These are phyloP conservation scores for Anas flavirostris DNA, from an alignment of 2,797 vertebrate genomes.

Conservation along the genomic window DNA sequence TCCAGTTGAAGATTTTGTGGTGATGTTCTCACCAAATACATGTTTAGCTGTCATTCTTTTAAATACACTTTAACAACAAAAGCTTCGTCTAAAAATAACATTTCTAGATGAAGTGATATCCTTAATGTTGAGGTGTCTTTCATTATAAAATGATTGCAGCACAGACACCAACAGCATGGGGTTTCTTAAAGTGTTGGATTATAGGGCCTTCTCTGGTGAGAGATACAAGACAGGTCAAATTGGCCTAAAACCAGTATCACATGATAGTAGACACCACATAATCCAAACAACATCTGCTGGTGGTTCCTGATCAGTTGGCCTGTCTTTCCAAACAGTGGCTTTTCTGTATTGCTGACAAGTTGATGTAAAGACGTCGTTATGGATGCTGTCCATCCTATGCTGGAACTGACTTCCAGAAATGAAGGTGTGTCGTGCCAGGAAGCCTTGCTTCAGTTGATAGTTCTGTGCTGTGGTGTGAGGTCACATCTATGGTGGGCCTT, in stretches of 20 bases:
- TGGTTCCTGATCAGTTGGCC: neutral
- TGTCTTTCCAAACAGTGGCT: neutral
- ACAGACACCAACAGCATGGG: neutral
- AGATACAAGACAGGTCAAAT: neutral
- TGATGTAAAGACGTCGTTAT: neutral
- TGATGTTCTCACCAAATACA: neutral
- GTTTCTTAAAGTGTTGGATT: neutral
- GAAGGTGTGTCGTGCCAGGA: fast-evolving
- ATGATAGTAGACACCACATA: neutral
- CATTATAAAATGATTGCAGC: neutral
- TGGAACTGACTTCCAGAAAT: neutral
- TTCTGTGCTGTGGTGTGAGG: neutral
- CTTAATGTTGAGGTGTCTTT: neutral
- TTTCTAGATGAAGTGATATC: neutral
- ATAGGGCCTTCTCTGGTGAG: neutral
- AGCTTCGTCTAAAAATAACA: neutral
- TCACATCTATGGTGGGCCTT: neutral
- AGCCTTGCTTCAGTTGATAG: neutral
- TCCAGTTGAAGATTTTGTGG: neutral
- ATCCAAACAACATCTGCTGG: neutral
- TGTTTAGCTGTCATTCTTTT: neutral
- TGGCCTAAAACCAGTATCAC: neutral
- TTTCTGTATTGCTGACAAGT: neutral
- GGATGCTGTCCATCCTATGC: neutral
- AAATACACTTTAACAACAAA: neutral